Evolutionary conservation across 2,797 vertebrate species (phyloP), one percentile per base, ranked within the genome.

Genomic region (Anas georgica): DNA sequence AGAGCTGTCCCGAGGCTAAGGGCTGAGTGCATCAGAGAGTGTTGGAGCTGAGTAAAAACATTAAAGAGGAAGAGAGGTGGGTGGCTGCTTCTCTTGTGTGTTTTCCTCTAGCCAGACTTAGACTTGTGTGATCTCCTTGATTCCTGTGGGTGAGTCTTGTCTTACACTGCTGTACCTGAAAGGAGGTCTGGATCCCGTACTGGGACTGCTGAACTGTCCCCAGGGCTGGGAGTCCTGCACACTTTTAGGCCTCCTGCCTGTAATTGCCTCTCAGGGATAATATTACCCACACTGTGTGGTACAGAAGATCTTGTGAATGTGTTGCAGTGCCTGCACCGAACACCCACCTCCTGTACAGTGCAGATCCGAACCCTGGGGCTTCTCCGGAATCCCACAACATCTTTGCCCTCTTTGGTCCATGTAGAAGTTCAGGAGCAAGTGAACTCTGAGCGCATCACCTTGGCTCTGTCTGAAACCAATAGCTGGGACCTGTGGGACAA

Each of bases 131-230:
- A 18, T 80, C 13, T 52, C 60, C 14, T 7, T 76, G 39, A 45
- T 60, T 77, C 77, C 50, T 92, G 43, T 3, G 23, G 29, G 67
- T 29, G 67, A 90, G 43, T 76, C 63, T 63, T 50, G 37, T 68
- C n/a, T 60, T 55, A 14, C 7, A 1, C 35, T 35, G 1, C 16
- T 33, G 1, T 18, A 2, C 7, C 29, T 63, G 50, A 43, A n/a
- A 52, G 68, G 73, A 76, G 56, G 69, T 21, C 31, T 68, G 69
- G 59, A 31, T 79, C 63, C 46, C 31, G 16, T 56, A 26, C 39
- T 3, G 35, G 54, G 48, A 4, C 63, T 22, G 35, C 29, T 48
- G 15, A 46, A 31, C 17, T 12, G 10, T 22, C 48, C 39, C 26
- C 35, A 18, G 48, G 37, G 37, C 62, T 62, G 70, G 23, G 37